A percentile compares a stretch with the other conserved stretches of the same genome.
Conservation (phyloP, 2,888 invertebrate genomes). For the Xestoiulus laeticollis region DNA sequence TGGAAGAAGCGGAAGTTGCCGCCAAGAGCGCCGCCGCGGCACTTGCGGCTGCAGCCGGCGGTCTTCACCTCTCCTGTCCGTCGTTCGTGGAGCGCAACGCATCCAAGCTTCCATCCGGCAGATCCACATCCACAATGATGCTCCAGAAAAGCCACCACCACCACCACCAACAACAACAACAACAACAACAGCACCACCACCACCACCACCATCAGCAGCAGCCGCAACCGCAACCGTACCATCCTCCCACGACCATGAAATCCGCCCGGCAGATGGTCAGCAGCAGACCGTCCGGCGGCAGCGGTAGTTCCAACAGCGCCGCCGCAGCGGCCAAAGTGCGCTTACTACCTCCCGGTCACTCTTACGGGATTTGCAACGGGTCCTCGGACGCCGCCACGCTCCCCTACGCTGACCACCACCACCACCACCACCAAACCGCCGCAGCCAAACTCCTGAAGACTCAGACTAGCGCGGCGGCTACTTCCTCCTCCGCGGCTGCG, state of each 20-base stretch:
- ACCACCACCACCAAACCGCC: not conserved
- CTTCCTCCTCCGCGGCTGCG: slow-evolving; percentile 49
- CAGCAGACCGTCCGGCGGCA: slow-evolving; percentile 44
- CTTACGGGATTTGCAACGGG: slow-evolving; percentile 17
- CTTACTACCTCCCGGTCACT: slow-evolving; percentile 53
- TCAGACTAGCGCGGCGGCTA: not conserved
- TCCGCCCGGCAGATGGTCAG: slow-evolving; percentile 43
- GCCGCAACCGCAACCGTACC: slow-evolving; percentile 49
- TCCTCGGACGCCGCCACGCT: not conserved
- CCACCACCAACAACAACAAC: not conserved
- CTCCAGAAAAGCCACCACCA: not conserved
- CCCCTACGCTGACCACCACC: not conserved
- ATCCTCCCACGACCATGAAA: slow-evolving; percentile 40
- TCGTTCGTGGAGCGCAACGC: slow-evolving; percentile 49
- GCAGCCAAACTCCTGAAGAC: slow-evolving; percentile 31
- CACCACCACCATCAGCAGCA: slow-evolving; percentile 20
- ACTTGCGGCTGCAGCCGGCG: slow-evolving; percentile 53
- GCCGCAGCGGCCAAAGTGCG: slow-evolving; percentile 51
- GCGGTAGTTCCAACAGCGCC: not conserved
- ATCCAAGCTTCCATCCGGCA: not conserved
- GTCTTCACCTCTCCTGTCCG: slow-evolving; percentile 54
- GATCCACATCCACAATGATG: not conserved
- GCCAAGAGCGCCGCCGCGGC: slow-evolving; percentile 54
- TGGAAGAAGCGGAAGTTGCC: slow-evolving; percentile 43
- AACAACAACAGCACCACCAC: slow-evolving; percentile 52